Conservation (phyloP, 2,797 vertebrate genomes). For the Scarus forsteni region DNA sequence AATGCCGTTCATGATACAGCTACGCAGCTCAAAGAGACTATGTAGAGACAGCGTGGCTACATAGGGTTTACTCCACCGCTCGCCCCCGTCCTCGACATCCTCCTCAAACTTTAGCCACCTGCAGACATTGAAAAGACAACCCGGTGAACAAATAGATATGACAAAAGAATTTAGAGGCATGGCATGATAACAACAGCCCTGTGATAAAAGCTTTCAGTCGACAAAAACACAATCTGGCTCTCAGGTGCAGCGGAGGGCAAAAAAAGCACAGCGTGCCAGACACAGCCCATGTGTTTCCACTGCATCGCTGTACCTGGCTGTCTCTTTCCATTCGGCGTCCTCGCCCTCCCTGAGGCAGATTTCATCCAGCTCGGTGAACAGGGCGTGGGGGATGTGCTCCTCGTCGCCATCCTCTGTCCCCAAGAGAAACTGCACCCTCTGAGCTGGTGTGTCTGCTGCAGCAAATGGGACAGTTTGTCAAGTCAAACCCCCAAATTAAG, state of each 20-base stretch:
- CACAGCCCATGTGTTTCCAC: neutral
- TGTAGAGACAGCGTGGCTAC: constrained; percentile 97
- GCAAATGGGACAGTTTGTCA: neutral
- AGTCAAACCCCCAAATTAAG: too few species aligned
- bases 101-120: constrained; percentile 99
- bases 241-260: constrained; percentile 20
- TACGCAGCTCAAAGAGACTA: constrained; percentile 96
- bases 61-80: constrained; percentile 98
- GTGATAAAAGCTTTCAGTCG: neutral
- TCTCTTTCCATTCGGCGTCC: constrained; percentile 98
- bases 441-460: constrained; percentile 93
- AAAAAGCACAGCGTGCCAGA: constrained; percentile 15
- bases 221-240: constrained; percentile 8
- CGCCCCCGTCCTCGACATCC: constrained; percentile 98
- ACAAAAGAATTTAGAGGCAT: neutral
- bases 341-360: constrained; percentile 96
- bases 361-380: constrained; percentile 98
- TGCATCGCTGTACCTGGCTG: constrained; percentile 88
- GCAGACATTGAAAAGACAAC: constrained; percentile 1
- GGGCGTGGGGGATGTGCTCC: constrained; percentile 97
- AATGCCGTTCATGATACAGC: constrained; percentile 97
- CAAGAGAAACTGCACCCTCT: constrained; percentile 97
- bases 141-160: neutral
- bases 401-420: constrained; percentile 98
- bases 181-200: neutral